phyloP scores from a whole-genome alignment of 2,888 invertebrate species.

The Muscina levida region DNA sequence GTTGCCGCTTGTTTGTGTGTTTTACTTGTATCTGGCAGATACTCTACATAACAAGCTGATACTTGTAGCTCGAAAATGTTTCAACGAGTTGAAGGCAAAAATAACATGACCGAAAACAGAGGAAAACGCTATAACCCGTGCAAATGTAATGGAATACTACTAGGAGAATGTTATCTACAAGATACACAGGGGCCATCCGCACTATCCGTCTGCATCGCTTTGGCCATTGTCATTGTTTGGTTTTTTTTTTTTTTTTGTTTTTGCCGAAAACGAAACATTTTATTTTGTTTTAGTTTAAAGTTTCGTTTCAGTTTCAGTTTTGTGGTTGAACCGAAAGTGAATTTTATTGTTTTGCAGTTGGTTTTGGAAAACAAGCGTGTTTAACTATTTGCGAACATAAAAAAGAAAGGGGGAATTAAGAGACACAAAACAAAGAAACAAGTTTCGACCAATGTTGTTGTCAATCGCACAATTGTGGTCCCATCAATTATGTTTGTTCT shows the following conservation, averaged over 20 bases:
- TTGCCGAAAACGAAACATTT: constrained; percentile 9
- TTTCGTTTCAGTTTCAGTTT: background rate
- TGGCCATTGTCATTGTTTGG: too few relatives aligned
- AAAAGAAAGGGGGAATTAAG: background rate
- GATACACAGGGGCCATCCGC: too few relatives aligned
- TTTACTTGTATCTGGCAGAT: background rate
- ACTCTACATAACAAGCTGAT: background rate
- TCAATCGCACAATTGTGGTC: background rate
- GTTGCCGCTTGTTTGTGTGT: background rate
- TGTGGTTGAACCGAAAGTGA: constrained; percentile 23
- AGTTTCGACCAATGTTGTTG: background rate
- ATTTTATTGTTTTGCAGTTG: constrained; percentile 14
- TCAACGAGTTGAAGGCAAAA: background rate
- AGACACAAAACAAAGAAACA: background rate
- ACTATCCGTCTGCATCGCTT: too few relatives aligned
- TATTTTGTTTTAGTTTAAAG: constrained; percentile 9
- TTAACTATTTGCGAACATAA: background rate
- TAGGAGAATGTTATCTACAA: too few relatives aligned
- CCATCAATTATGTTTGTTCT: background rate
- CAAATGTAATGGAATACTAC: too few relatives aligned
- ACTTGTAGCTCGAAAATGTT: background rate
- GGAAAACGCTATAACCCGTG: background rate
- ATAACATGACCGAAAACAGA: background rate
- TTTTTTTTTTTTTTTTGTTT: too few relatives aligned
- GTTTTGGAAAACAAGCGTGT: background rate